Evolutionary conservation across 2,113 vertebrate species (phyloP).

Genomic region (Collichthys lucidus): DNA sequence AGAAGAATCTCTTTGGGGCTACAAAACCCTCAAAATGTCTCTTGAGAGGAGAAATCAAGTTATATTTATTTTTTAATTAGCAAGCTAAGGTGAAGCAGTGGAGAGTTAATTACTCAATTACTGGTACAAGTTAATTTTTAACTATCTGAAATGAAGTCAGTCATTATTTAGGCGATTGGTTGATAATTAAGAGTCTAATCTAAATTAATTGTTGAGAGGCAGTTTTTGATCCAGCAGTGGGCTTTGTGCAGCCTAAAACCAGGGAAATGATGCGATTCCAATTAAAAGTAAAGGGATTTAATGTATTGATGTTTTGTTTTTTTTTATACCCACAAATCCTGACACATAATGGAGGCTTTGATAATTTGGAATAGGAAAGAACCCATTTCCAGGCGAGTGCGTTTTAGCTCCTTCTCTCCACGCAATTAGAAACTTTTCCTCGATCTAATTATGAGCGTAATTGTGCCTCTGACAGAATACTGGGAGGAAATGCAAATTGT

Average conservation of each 20-base stretch:
- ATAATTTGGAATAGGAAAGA: constrained; percentile 90
- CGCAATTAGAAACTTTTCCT: constrained; percentile 88
- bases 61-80: constrained; percentile 99
- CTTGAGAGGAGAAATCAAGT: constrained; percentile 87
- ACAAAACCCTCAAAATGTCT: constrained; percentile 47
- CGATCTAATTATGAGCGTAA: constrained; percentile 95
- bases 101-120: constrained; percentile 99
- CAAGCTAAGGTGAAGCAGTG: constrained; percentile 98
- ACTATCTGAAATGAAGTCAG: constrained; percentile 99
- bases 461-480: constrained; percentile 91
- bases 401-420: constrained; percentile 39
- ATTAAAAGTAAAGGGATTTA: constrained; percentile 85
- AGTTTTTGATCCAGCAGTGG: constrained; percentile 90
- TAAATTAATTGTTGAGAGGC: constrained; percentile 97
- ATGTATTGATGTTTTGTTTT: constrained; percentile 59
- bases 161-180: constrained; percentile 97
- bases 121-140: constrained; percentile 99
- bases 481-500: constrained; percentile 81
- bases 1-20: constrained; percentile 39
- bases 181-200: constrained; percentile 99
- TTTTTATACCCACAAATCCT: constrained; percentile 76
- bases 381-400: constrained; percentile 90
- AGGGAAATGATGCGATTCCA: constrained; percentile 88
- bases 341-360: constrained; percentile 82
- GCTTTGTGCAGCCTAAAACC: constrained; percentile 46